These are phyloP conservation scores for Polyploca ridens DNA, from an alignment of 2,888 invertebrate genomes.

Conservation along the genomic window DNA sequence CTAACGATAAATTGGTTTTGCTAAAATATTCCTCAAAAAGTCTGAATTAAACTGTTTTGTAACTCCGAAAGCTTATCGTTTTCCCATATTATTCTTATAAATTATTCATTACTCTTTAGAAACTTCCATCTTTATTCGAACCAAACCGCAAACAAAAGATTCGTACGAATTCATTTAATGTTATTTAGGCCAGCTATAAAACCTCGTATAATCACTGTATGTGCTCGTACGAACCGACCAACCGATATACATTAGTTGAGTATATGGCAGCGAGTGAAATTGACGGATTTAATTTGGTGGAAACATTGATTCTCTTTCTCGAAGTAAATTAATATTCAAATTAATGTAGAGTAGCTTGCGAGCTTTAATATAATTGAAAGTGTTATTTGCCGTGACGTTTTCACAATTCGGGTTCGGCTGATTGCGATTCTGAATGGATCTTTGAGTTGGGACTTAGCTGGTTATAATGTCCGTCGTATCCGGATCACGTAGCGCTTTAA, in stretches of 20 bases:
- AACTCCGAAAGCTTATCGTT: slow-evolving; percentile 33
- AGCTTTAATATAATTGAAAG: slow-evolving; percentile 50
- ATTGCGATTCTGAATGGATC: slow-evolving; percentile 74
- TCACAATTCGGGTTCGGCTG: slow-evolving; percentile 53
- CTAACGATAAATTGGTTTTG: neutral
- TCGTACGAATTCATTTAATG: slow-evolving; percentile 25
- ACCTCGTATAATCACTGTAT: slow-evolving; percentile 7
- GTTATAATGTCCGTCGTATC: slow-evolving; percentile 64
- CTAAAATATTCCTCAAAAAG: neutral
- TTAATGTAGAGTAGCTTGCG: slow-evolving; percentile 44
- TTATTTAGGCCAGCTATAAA: slow-evolving; percentile 23
- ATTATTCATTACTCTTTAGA: slow-evolving; percentile 39
- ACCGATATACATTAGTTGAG: slow-evolving; percentile 26
- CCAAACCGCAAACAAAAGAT: slow-evolving; percentile 26
- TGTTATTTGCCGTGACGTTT: slow-evolving; percentile 56
- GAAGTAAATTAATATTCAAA: slow-evolving; percentile 48
- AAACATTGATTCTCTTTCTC: slow-evolving; percentile 37
- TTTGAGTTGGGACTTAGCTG: slow-evolving; percentile 64
- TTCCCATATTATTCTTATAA: slow-evolving; percentile 39
- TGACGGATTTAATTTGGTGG: slow-evolving; percentile 34
- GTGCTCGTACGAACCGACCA: neutral
- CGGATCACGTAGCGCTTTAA: slow-evolving; percentile 67
- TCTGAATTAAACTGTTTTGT: slow-evolving; percentile 4
- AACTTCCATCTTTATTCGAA: slow-evolving; percentile 33
- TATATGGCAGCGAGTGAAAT: slow-evolving; percentile 32